phyloP scores from a whole-genome alignment of 2,797 vertebrate species.

The Galagoides demidoff region DNA sequence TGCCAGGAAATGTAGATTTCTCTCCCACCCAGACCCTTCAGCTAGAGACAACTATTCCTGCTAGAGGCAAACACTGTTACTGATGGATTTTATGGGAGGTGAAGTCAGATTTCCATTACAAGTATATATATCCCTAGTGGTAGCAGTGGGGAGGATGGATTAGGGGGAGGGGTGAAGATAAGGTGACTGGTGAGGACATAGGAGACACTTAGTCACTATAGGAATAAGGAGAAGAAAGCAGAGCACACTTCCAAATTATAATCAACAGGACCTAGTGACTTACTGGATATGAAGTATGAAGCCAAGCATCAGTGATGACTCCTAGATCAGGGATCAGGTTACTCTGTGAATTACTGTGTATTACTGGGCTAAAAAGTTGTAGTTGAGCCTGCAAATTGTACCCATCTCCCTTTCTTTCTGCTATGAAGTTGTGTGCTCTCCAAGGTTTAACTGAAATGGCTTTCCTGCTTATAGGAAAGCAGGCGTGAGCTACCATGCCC shows the following conservation, averaged over 20 bases:
- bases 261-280: background rate
- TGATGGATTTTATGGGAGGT: background rate
- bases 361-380: background rate
- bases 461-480: background rate
- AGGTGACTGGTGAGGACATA: background rate
- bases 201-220: background rate
- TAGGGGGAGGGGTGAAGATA: background rate
- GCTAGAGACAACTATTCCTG: background rate
- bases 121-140: background rate
- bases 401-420: background rate
- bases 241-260: background rate
- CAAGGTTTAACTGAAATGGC: background rate
- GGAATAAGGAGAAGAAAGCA: background rate
- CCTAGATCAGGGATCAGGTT: no score
- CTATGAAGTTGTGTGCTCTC: background rate
- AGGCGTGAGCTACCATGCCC: no score
- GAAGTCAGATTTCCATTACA: background rate
- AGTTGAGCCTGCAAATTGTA: background rate
- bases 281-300: background rate
- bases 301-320: fast-evolving
- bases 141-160: background rate
- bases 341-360: background rate
- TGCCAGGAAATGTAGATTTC: background rate
- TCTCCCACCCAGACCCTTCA: background rate
- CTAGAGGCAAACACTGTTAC: background rate